Evolutionary conservation across 2,113 vertebrate species (phyloP).

Genomic region (Taxidea taxus): DNA sequence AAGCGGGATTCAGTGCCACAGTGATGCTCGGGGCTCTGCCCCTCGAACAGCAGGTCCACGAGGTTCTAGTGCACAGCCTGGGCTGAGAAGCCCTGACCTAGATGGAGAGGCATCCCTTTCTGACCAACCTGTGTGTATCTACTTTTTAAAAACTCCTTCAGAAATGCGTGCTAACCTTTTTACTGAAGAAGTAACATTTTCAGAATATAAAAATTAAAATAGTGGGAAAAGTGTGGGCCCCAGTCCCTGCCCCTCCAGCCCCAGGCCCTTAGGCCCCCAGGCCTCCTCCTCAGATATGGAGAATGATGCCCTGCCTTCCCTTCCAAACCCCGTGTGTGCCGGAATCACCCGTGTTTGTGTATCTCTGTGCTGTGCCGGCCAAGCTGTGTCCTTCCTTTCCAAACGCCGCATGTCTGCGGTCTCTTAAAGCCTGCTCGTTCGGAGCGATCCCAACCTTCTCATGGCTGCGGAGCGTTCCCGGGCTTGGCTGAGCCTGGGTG

Average conservation of each 20-base stretch:
- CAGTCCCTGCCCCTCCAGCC: neutral
- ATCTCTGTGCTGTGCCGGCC: neutral
- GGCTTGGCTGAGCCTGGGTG: accelerated
- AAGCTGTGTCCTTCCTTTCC: neutral
- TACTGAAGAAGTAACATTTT: neutral
- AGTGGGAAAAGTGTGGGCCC: neutral
- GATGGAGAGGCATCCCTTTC: neutral
- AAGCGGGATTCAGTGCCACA: neutral
- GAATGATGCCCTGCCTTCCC: neutral
- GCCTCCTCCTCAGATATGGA: neutral
- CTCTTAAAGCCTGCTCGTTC: neutral
- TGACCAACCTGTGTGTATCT: too few relatives aligned
- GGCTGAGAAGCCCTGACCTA: too few relatives aligned
- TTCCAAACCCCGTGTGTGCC: neutral
- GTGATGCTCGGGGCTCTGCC: neutral
- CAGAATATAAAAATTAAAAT: neutral
- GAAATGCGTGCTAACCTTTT: neutral
- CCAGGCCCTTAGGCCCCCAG: neutral
- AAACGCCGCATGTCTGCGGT: neutral
- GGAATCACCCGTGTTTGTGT: accelerated
- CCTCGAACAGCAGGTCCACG: accelerated
- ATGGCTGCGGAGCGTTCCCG: accelerated
- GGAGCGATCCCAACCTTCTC: neutral
- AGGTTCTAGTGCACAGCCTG: accelerated
- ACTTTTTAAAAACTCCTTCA: neutral